Evolutionary conservation across 2,113 vertebrate species (phyloP).

Genomic region (Gnathonemus echidnorhynchus): DNA sequence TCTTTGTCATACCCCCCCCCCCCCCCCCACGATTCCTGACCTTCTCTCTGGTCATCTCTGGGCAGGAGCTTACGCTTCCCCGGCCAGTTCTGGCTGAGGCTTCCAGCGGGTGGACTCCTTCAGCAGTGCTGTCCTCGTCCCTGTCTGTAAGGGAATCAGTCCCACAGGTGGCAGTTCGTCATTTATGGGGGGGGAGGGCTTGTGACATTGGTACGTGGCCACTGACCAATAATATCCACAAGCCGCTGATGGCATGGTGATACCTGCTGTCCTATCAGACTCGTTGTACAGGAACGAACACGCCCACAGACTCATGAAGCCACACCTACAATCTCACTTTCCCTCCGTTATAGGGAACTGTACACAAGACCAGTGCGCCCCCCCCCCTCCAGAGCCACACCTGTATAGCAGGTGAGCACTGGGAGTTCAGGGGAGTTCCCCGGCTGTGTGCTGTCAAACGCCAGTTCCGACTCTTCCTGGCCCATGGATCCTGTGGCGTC

Average conservation of each 20-base stretch:
- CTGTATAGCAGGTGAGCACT: background rate
- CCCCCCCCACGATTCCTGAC: constrained; percentile 35
- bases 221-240: background rate
- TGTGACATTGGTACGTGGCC: background rate
- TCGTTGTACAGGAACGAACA: background rate
- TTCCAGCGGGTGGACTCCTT: constrained; percentile 13
- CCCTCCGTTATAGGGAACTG: background rate
- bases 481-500: constrained; percentile 42
- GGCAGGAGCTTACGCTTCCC: constrained; percentile 50
- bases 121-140: background rate
- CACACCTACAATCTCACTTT: background rate
- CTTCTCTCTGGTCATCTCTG: constrained; percentile 59
- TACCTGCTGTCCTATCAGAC: background rate
- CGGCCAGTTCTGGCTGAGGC: constrained; percentile 14
- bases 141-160: background rate
- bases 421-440: constrained; percentile 33
- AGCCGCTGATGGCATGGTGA: too few relatives aligned
- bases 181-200: background rate
- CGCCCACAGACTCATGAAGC: background rate
- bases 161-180: background rate
- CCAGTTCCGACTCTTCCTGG: constrained; percentile 52
- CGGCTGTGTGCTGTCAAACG: constrained; percentile 33
- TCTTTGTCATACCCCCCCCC: background rate
- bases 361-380: background rate
- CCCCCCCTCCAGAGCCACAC: background rate